Evolutionary conservation across 2,113 vertebrate genomes (phyloP).

Genomic region (Bucco capensis): DNA sequence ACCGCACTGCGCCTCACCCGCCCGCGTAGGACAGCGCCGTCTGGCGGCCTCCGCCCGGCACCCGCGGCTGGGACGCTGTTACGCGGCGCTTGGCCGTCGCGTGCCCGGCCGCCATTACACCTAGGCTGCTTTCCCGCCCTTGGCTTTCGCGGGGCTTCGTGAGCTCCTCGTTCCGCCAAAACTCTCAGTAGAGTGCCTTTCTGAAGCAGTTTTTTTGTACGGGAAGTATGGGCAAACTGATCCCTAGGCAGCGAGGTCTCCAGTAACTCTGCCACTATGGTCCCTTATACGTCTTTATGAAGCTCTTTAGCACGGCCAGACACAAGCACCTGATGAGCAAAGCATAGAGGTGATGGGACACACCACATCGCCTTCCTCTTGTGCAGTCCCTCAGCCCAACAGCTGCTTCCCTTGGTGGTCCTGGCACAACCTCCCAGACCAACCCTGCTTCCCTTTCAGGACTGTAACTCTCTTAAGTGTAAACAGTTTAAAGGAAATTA

Average conservation of each 20-base stretch:
- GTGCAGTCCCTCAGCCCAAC: neutral
- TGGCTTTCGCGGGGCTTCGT: neutral
- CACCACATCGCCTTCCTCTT: neutral
- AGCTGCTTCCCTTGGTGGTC: fast-evolving
- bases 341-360: fast-evolving
- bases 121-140: too few species aligned
- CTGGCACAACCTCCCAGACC: fast-evolving
- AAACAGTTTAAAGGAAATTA: neutral
- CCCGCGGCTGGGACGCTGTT: too few species aligned
- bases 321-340: neutral
- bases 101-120: neutral
- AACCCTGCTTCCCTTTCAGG: fast-evolving
- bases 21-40: neutral
- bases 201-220: too few species aligned
- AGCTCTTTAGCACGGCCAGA: fast-evolving
- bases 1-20: too few species aligned
- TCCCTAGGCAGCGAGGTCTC: neutral
- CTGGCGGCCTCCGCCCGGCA: neutral
- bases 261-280: neutral
- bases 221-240: neutral
- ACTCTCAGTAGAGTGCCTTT: neutral
- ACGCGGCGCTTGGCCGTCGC: neutral
- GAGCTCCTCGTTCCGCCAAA: neutral
- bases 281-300: fast-evolving
- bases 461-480: neutral